Evolutionary conservation across 2,797 vertebrate species (phyloP).

Genomic region (Myotis planiceps): DNA sequence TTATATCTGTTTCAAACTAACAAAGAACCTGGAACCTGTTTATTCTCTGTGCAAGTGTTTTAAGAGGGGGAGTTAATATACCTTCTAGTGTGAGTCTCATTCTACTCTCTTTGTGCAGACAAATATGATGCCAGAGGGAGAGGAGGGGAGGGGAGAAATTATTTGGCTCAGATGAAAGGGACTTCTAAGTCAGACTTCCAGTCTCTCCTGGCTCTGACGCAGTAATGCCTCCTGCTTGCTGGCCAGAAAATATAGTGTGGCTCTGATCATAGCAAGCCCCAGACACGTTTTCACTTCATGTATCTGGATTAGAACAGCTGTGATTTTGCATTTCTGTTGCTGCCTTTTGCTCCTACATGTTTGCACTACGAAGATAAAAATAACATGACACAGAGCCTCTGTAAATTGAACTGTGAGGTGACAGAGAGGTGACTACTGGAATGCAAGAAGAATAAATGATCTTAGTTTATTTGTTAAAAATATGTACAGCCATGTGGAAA

Average conservation of each 20-base stretch:
- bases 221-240: slow-evolving; percentile 27
- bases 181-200: neutral
- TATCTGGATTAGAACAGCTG: neutral
- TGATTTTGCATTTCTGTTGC: slow-evolving; percentile 10
- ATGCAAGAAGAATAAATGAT: slow-evolving; percentile 62
- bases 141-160: neutral
- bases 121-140: neutral
- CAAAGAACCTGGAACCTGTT: neutral
- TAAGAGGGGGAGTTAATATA: neutral
- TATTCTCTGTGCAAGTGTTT: neutral
- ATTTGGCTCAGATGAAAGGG: neutral
- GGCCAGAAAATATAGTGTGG: neutral
- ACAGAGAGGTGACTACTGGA: slow-evolving; percentile 47
- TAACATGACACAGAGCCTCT: slow-evolving; percentile 26
- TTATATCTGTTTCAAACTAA: neutral
- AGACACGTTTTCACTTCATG: neutral
- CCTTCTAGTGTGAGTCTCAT: neutral
- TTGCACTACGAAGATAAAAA: slow-evolving; percentile 39
- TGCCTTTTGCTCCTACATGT: neutral
- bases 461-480: slow-evolving; percentile 69
- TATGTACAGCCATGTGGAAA: slow-evolving; percentile 62
- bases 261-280: neutral
- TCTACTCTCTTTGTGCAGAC: neutral
- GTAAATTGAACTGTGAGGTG: slow-evolving; percentile 46
- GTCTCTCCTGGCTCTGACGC: neutral